Evolutionary conservation across 2,113 vertebrate species (phyloP), one percentile per base, ranked within the genome.

Genomic region (Ancistrus triradiatus): DNA sequence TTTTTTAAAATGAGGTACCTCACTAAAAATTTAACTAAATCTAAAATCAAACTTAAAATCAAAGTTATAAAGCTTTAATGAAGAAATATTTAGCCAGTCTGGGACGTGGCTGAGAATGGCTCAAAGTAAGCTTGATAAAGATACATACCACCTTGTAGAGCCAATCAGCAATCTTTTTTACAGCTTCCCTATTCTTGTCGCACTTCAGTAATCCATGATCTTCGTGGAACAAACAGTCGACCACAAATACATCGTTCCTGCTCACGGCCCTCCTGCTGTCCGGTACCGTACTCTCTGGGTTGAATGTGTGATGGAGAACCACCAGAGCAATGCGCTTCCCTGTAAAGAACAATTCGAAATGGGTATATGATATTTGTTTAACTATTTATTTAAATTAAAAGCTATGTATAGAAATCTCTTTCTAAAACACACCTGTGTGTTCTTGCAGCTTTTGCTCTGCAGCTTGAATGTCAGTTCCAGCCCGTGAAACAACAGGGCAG

Each of bases 401-500:
- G n/a, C n/a, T n/a, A n/a, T n/a, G n/a, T n/a, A n/a, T n/a, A n/a
- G 38, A 3, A 57, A 17, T 2, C 2, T 22, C 11, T 2, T 1
- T 24, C 2, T 37, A 42, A 21, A 2, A 4, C 2, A 47, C 35
- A 37, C 55, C 33, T 15, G 33, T n/a, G 62, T 65, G 75, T 58
- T 47, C 53, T n/a, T 0, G 3, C 48, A 3, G 1, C 10, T 28
- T 11, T 53, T 47, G 24, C 28, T 79, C 5, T 0, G 80, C 74
- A 14, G 64, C 25, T 0, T 42, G 4, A 2, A 81, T 40, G 47
- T 85, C 79, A 2, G 65, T 63, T 65, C 73, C 47, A 64, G 60
- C n/a, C n/a, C n/a, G n/a, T n/a, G n/a, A n/a, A n/a, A n/a, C n/a
- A n/a, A n/a, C n/a, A n/a, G n/a, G n/a, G n/a, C n/a, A n/a, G n/a